These are phyloP conservation scores for Chelonus insularis DNA, from an alignment of 1,140 invertebrate genomes.

Conservation along the genomic window DNA sequence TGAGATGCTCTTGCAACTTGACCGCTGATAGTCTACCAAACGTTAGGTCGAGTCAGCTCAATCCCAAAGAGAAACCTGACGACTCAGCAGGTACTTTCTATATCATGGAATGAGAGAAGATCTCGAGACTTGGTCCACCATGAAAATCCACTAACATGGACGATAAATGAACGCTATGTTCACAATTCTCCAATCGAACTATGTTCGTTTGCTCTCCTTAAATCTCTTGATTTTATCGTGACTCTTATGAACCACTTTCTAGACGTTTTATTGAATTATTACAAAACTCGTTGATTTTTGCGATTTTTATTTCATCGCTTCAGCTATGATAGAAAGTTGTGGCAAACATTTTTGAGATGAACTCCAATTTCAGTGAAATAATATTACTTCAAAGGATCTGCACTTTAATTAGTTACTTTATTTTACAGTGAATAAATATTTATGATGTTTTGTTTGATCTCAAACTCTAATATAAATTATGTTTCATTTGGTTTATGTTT, in stretches of 20 bases:
- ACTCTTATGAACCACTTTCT: not conserved
- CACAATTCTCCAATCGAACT: not conserved
- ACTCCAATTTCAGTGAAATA: too few species aligned
- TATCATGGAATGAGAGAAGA: not conserved
- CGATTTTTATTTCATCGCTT: too few species aligned
- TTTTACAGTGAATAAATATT: too few species aligned
- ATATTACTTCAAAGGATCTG: too few species aligned
- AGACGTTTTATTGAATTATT: not conserved
- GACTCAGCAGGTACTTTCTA: constrained; percentile 1
- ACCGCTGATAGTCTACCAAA: not conserved
- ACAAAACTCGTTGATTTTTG: too few species aligned
- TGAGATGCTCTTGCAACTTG: not conserved
- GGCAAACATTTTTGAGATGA: too few species aligned
- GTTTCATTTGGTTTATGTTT: too few species aligned
- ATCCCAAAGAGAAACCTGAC: not conserved
- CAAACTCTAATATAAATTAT: too few species aligned
- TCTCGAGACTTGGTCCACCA: not conserved
- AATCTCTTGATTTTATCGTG: not conserved
- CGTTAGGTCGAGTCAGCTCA: constrained; percentile 8
- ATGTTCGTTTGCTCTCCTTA: not conserved
- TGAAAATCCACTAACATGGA: not conserved
- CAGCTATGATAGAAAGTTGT: too few species aligned
- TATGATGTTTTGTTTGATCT: too few species aligned
- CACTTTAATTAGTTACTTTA: too few species aligned
- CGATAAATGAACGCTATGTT: not conserved